These are phyloP conservation scores for Amphiprion percula DNA, from an alignment of 2,113 vertebrate species.

Conservation along the genomic window DNA sequence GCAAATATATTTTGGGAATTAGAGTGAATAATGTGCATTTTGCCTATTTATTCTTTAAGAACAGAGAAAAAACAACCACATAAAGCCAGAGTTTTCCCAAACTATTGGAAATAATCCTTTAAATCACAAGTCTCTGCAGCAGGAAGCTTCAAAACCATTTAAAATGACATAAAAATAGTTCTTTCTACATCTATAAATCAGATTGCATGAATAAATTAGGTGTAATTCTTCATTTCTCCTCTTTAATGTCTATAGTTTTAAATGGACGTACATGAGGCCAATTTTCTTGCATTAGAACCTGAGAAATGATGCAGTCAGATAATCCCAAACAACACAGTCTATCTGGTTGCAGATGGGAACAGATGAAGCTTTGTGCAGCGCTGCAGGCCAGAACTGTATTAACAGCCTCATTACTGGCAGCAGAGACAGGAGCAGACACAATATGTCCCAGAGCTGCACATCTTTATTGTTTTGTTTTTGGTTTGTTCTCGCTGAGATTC, in stretches of 20 bases:
- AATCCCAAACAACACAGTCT: background rate
- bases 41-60: too few species aligned
- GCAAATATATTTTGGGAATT: too few species aligned
- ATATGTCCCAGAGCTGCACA: background rate
- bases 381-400: slow-evolving; percentile 30
- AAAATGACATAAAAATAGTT: too few species aligned
- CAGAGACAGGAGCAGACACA: background rate
- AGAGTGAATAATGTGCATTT: too few species aligned
- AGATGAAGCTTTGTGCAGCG: slow-evolving; percentile 23
- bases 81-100: too few species aligned
- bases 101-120: too few species aligned
- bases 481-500: background rate
- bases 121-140: too few species aligned
- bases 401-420: slow-evolving; percentile 45
- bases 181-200: too few species aligned
- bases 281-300: background rate
- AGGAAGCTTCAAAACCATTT: too few species aligned
- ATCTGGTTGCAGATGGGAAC: slow-evolving; percentile 11
- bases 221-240: too few species aligned
- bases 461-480: background rate
- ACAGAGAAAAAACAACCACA: too few species aligned
- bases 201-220: too few species aligned
- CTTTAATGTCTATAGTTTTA: background rate
- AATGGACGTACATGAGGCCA: background rate
- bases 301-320: background rate